Evolutionary conservation across 2,797 vertebrate species (phyloP).

Genomic region (Knipowitschia caucasica): DNA sequence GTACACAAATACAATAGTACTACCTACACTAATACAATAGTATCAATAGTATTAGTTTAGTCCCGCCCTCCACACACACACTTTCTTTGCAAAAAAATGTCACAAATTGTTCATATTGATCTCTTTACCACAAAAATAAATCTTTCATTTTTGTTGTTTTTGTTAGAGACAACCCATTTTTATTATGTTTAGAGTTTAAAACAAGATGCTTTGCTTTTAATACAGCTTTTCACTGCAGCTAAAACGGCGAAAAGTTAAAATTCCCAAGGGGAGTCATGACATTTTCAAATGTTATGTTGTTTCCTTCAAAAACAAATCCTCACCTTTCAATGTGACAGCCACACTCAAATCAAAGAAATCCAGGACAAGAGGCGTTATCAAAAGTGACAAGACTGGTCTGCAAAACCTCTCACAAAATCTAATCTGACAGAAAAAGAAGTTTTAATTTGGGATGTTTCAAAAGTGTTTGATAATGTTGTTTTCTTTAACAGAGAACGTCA

Average conservation of each 20-base stretch:
- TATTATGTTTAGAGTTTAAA: too few species aligned
- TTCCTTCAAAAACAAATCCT: background rate
- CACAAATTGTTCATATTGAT: too few species aligned
- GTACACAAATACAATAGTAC: too few species aligned
- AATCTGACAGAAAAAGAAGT: background rate
- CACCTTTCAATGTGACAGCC: background rate
- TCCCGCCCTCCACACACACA: too few species aligned
- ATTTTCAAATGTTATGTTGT: background rate
- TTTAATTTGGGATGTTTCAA: background rate
- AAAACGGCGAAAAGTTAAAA: background rate
- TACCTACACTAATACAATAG: too few species aligned
- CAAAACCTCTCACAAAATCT: background rate
- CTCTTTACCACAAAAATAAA: too few species aligned
- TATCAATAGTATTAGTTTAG: too few species aligned
- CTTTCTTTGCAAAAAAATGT: too few species aligned
- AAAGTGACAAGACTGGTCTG: background rate
- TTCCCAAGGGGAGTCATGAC: background rate
- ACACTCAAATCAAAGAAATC: background rate
- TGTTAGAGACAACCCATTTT: too few species aligned
- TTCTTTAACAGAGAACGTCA: too few species aligned
- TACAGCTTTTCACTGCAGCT: background rate
- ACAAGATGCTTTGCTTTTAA: background rate
- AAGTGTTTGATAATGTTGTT: conserved; percentile 24
- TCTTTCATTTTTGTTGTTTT: too few species aligned
- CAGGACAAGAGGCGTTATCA: background rate